Conservation (phyloP, 2,888 invertebrate genomes). For the Heliconius charithonia region DNA sequence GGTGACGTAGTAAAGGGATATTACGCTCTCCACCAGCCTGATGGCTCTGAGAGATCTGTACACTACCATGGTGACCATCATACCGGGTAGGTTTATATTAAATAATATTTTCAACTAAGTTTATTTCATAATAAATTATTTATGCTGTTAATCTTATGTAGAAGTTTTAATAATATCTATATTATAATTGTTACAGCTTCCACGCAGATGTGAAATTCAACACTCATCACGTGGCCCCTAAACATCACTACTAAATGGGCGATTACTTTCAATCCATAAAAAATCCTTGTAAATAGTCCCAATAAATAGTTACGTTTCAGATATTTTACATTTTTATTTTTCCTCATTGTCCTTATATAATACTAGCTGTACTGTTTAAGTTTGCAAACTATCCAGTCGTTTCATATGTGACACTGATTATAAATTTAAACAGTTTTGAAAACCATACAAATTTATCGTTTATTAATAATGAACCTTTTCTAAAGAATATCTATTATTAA, state of each 20-base stretch:
- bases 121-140: background rate
- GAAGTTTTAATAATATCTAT: background rate
- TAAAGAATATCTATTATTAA: too few relatives aligned
- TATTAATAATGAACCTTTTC: too few relatives aligned
- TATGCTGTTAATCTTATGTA: background rate
- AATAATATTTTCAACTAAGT: too few relatives aligned
- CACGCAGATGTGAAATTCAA: slow-evolving; percentile 74
- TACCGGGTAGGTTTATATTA: slow-evolving; percentile 56
- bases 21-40: slow-evolving; percentile 51
- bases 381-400: too few relatives aligned
- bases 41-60: slow-evolving; percentile 49
- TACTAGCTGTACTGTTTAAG: background rate
- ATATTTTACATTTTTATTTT: background rate
- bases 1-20: slow-evolving; percentile 57
- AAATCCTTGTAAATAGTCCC: background rate
- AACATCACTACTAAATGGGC: background rate
- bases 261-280: background rate
- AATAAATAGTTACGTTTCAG: background rate
- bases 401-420: too few relatives aligned
- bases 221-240: slow-evolving; percentile 64
- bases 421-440: too few relatives aligned
- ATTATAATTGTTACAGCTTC: slow-evolving; percentile 60
- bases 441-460: too few relatives aligned
- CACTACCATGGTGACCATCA: slow-evolving; percentile 57
- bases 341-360: background rate